Evolutionary conservation across 2,888 invertebrate genomes (phyloP).

Genomic region (Tolmerus cingulatus): DNA sequence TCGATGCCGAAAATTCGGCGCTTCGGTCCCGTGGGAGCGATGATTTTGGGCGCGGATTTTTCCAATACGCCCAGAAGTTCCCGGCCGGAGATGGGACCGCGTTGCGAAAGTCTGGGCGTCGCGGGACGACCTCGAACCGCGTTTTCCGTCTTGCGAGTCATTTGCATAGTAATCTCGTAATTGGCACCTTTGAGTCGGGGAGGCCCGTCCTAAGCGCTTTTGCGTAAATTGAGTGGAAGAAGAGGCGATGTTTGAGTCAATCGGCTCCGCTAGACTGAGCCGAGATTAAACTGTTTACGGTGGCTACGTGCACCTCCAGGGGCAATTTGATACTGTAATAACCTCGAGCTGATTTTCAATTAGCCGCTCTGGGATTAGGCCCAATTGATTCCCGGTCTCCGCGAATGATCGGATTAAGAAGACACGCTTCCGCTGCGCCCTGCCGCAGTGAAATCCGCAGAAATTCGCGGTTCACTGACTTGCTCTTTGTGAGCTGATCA

Average conservation of each 20-base stretch:
- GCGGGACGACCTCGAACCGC: background rate
- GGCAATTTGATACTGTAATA: background rate
- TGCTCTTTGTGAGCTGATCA: background rate
- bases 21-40: background rate
- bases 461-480: background rate
- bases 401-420: background rate
- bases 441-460: background rate
- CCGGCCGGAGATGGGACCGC: background rate
- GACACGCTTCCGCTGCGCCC: background rate
- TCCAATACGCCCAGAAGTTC: background rate
- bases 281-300: slow-evolving; percentile 20
- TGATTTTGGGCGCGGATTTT: background rate
- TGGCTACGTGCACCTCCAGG: background rate
- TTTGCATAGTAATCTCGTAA: slow-evolving; percentile 37
- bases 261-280: background rate
- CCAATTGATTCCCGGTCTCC: background rate
- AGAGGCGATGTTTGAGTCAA: slow-evolving; percentile 10
- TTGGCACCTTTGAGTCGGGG: slow-evolving; percentile 11
- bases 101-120: background rate
- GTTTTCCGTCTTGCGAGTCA: slow-evolving; percentile 1
- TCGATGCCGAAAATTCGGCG: background rate
- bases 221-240: slow-evolving; percentile 16
- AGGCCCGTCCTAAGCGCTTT: background rate
- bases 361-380: background rate
- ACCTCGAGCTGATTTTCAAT: background rate